Evolutionary conservation across 2,113 vertebrate genomes (phyloP), one percentile per base, ranked within the genome.

Genomic region (Toxostoma redivivum): DNA sequence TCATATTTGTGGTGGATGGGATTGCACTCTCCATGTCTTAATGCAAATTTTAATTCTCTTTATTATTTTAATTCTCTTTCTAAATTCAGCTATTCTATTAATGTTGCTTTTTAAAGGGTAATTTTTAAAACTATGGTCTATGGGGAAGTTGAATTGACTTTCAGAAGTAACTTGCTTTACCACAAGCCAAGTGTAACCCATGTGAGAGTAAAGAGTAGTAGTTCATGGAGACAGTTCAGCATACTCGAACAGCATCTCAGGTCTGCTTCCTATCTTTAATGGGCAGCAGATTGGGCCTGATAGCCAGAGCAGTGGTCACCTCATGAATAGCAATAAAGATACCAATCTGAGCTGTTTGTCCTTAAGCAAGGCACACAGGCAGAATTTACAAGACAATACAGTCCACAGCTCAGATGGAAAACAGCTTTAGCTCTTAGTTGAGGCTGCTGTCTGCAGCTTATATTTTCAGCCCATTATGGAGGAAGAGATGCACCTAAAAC

Each of bases 401-500:
- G n/a, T 45, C 42, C 30, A 40, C 27, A 64, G 35, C n/a, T 70
- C 72, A 72, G 90, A 71, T 12, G 11, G 35, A 84, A 83, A 85
- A 73, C 1, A 5, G 23, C 14, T 95, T 73, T 27, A 90, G 37
- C 21, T 70, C 24, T 74, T 61, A 56, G 22, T 4, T 67, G 23
- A 69, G 31, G 20, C 30, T 84, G 65, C 22, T 81, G 28, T 13
- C 66, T 42, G 50, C 19, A 74, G 50, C 33, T 77, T 78, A 47
- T 0, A 2, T 31, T 72, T 93, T 79, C 61, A 69, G 10, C 3
- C 19, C 33, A 27, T 74, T 73, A 61, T 33, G 64, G 86, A 84
- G 77, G 47, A 97, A 96, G 95, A 95, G 97, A 97, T 96, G 88
- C 88, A 91, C 95, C 95, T 96, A 90, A 96, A 72, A 79, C 97